A percentile compares a stretch with the other conserved stretches of the same genome.
Evolutionary conservation across 2,888 invertebrate species (phyloP).

Genomic region (Gari tellinella): DNA sequence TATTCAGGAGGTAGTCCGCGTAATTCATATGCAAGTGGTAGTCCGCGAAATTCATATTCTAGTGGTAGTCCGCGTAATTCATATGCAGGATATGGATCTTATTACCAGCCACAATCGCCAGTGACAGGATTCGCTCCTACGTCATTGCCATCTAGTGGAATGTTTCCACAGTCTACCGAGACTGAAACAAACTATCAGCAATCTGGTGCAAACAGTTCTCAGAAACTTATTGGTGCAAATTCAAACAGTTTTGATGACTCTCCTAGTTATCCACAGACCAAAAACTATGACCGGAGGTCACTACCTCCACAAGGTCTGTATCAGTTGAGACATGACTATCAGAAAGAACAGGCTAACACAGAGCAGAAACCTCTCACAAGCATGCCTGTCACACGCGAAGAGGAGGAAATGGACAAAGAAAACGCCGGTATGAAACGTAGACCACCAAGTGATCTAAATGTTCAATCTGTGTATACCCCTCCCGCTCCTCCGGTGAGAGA

Average conservation of each 20-base stretch:
- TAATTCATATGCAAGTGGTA: constrained; percentile 49
- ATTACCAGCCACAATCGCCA: constrained; percentile 29
- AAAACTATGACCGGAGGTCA: constrained; percentile 57
- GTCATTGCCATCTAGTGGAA: constrained; percentile 34
- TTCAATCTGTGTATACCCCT: constrained; percentile 61
- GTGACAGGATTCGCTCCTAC: constrained; percentile 44
- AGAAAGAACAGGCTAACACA: constrained; percentile 26
- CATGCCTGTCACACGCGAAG: constrained; percentile 64
- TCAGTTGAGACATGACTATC: constrained; percentile 44
- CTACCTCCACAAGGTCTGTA: constrained; percentile 62
- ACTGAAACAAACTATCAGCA: constrained; percentile 21
- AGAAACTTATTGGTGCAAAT: constrained; percentile 47
- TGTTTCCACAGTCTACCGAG: constrained; percentile 4
- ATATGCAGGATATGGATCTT: constrained; percentile 45
- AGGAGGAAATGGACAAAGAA: constrained; percentile 66
- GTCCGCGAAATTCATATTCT: constrained; percentile 53
- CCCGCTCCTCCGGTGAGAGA: constrained; percentile 88
- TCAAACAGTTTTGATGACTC: constrained; percentile 52
- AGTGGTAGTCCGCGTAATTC: constrained; percentile 54
- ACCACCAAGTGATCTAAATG: constrained; percentile 55
- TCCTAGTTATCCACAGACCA: constrained; percentile 47
- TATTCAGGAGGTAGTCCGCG: constrained; percentile 47
- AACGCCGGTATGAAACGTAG: constrained; percentile 45
- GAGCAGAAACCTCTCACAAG: constrained; percentile 44
- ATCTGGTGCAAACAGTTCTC: constrained; percentile 30